Percentiles rank a stretch among this genome's conserved stretches.
These are phyloP conservation scores for Diachasma alloeum DNA, from an alignment of 1,140 invertebrate species.

Conservation along the genomic window DNA sequence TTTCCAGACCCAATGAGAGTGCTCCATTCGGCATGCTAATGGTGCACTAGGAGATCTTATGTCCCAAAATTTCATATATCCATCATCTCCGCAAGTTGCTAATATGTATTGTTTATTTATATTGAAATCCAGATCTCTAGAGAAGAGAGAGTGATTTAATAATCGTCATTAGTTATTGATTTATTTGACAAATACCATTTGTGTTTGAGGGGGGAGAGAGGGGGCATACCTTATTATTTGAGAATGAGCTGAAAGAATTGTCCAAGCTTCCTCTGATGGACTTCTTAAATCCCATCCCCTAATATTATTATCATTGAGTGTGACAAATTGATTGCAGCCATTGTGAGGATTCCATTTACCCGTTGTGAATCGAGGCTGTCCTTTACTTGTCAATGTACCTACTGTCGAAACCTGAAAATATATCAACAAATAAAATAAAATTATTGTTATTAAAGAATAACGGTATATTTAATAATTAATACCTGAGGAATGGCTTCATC, in stretches of 20 bases:
- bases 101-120: slow-evolving; percentile 95
- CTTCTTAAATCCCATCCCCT: slow-evolving; percentile 87
- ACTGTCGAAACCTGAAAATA: slow-evolving; percentile 54
- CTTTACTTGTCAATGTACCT: slow-evolving; percentile 71
- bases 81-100: slow-evolving; percentile 95
- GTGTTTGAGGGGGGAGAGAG: too few relatives aligned
- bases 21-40: slow-evolving; percentile 83
- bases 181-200: too few relatives aligned
- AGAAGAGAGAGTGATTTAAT: too few relatives aligned
- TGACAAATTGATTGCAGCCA: slow-evolving; percentile 83
- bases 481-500: slow-evolving; percentile 65
- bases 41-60: slow-evolving; percentile 82
- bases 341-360: slow-evolving; percentile 96
- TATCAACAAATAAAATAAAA: not conserved
- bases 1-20: slow-evolving; percentile 97
- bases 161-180: too few relatives aligned
- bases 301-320: slow-evolving; percentile 84
- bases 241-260: slow-evolving; percentile 85
- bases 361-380: slow-evolving; percentile 78
- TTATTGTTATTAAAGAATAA: not conserved
- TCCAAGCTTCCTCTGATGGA: slow-evolving; percentile 78
- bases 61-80: slow-evolving; percentile 95
- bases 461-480: not conserved
- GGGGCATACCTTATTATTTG: slow-evolving; percentile 75
- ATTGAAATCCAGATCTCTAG: slow-evolving; percentile 93